Conservation (phyloP, 2,888 invertebrate species). For the Drymonia ruficornis region DNA sequence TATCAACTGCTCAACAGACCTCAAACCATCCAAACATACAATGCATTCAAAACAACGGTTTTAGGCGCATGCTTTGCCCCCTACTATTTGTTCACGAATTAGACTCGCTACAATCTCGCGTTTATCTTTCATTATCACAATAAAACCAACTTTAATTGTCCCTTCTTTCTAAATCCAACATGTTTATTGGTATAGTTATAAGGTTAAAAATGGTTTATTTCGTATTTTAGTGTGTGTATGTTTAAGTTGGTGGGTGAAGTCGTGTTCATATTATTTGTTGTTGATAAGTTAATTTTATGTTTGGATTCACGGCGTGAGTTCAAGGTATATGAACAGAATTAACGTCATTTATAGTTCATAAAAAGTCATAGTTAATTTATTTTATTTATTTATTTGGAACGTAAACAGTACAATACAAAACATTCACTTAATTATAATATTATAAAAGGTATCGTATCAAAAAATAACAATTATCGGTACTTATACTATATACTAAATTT, state of each 20-base stretch:
- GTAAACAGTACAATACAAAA: no score
- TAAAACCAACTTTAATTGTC: not conserved
- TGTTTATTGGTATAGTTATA: not conserved
- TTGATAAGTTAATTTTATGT: slow-evolving; percentile 6
- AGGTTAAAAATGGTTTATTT: not conserved
- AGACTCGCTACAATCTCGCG: slow-evolving; percentile 4
- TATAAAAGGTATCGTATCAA: no score
- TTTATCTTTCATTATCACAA: slow-evolving; percentile 3
- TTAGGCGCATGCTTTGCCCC: not conserved
- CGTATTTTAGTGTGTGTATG: not conserved
- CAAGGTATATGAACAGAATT: not conserved
- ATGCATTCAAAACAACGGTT: not conserved
- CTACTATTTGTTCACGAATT: slow-evolving; percentile 8
- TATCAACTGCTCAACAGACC: no score
- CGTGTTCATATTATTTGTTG: slow-evolving; percentile 1
- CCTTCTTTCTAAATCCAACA: not conserved
- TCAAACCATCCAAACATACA: no score
- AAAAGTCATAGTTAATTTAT: no score
- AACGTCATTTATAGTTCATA: no score
- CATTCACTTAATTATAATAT: no score
- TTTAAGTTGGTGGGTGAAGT: not conserved
- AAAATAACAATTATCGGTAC: no score
- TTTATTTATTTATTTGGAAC: no score
- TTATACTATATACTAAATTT: no score
- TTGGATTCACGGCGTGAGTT: not conserved